Evolutionary conservation across 1,140 invertebrate genomes (phyloP).

Genomic region (Tetranychus urticae): DNA sequence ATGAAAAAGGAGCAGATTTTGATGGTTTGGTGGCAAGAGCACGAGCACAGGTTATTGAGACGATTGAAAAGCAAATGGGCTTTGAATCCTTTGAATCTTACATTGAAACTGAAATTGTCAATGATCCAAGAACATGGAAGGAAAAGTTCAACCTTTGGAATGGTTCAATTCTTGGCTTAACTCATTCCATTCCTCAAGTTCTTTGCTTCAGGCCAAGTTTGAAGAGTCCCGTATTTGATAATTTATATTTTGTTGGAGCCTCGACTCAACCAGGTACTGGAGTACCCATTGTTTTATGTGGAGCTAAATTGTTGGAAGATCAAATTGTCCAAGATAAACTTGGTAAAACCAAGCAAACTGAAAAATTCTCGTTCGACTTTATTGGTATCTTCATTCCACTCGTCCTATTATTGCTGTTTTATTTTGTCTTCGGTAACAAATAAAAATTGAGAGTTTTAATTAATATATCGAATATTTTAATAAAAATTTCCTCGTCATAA

Average conservation of each 20-base stretch:
- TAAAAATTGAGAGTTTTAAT: too few relatives aligned
- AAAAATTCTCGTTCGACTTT: too few relatives aligned
- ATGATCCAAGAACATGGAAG: not conserved
- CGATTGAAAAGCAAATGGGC: not conserved
- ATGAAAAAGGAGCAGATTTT: not conserved
- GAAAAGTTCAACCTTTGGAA: constrained; percentile 1
- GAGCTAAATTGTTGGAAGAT: not conserved
- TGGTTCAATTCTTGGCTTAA: not conserved
- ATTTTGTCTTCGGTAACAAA: too few relatives aligned
- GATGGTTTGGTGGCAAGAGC: not conserved
- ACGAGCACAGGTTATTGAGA: not conserved
- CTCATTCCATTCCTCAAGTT: not conserved
- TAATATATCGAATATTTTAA: too few relatives aligned
- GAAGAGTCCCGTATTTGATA: not conserved
- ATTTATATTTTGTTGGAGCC: not conserved
- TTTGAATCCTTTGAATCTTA: not conserved
- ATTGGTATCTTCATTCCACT: not conserved
- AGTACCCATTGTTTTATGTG: not conserved
- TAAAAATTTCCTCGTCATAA: too few relatives aligned
- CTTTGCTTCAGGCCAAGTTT: not conserved
- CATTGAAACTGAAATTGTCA: not conserved
- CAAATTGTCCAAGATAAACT: not conserved
- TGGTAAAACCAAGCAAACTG: too few relatives aligned
- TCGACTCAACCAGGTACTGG: not conserved
- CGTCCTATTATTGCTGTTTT: not conserved